These are phyloP conservation scores for Phytoseiulus persimilis DNA, from an alignment of 2,888 invertebrate species.

Conservation along the genomic window DNA sequence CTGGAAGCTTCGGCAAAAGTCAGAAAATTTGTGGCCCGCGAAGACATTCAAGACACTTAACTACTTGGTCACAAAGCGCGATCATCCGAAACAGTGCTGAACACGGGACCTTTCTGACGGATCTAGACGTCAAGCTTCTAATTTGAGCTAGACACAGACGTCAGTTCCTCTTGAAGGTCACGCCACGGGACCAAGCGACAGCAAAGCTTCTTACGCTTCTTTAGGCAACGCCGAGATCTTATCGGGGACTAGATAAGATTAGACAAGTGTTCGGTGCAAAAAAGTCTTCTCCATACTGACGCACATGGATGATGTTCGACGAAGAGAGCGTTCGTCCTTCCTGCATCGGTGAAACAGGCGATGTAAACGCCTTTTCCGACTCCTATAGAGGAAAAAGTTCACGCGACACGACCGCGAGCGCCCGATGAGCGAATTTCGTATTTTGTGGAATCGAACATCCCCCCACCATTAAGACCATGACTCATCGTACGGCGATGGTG, in stretches of 20 bases:
- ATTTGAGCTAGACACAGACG: not conserved
- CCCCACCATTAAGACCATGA: too few relatives aligned
- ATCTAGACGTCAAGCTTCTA: not conserved
- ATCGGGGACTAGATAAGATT: not conserved
- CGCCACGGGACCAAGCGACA: not conserved
- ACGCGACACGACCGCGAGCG: too few relatives aligned
- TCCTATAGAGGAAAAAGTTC: too few relatives aligned
- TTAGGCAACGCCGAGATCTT: not conserved
- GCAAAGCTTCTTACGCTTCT: not conserved
- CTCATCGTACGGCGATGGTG: too few relatives aligned
- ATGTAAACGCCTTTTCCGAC: too few relatives aligned
- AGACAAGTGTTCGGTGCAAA: not conserved
- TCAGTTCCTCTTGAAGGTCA: not conserved
- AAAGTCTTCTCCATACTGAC: not conserved
- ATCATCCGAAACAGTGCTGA: not conserved
- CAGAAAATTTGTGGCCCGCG: not conserved
- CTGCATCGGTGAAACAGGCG: too few relatives aligned
- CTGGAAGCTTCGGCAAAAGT: too few relatives aligned
- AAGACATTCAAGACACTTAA: not conserved
- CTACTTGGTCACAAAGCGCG: not conserved
- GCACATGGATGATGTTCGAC: too few relatives aligned
- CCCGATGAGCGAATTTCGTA: too few relatives aligned
- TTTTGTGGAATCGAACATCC: too few relatives aligned
- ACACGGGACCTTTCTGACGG: not conserved
- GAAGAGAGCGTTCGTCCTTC: too few relatives aligned